phyloP scores from a whole-genome alignment of 2,797 vertebrate genomes.

The Sitta carolinensis region DNA sequence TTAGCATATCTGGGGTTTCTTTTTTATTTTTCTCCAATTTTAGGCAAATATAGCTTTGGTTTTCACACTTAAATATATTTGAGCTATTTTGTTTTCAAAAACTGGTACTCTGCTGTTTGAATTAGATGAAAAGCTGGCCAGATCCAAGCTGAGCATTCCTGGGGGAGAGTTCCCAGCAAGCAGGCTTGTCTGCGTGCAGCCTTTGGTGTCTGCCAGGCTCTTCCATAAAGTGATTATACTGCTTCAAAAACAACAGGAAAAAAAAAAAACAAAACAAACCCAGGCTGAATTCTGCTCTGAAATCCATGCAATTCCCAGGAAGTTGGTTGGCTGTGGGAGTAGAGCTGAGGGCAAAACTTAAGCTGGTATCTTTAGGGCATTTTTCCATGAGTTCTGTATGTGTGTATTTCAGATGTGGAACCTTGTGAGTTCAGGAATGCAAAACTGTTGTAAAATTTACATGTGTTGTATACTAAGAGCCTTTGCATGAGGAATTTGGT shows the following conservation, averaged over 20 bases:
- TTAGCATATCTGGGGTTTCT: background rate
- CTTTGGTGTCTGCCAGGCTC: slow-evolving; percentile 47
- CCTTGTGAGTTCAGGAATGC: background rate
- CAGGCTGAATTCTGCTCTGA: background rate
- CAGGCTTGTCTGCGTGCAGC: background rate
- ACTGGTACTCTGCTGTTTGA: background rate
- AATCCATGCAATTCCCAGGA: background rate
- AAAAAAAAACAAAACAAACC: too few species aligned
- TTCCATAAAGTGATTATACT: background rate
- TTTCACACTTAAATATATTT: slow-evolving; percentile 43
- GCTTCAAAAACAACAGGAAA: background rate
- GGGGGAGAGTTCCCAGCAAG: slow-evolving; percentile 53
- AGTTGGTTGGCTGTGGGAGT: background rate
- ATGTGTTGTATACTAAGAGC: background rate
- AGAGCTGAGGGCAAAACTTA: background rate
- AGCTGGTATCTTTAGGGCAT: background rate
- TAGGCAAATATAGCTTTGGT: slow-evolving; percentile 5
- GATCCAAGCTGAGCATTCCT: slow-evolving; percentile 38
- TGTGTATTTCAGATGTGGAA: background rate
- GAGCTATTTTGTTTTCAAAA: slow-evolving; percentile 9
- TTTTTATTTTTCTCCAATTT: background rate
- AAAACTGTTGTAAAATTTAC: background rate
- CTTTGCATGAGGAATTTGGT: slow-evolving; percentile 27
- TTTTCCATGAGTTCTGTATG: background rate
- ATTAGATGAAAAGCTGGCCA: slow-evolving; percentile 23